These are phyloP conservation scores for Hofmannophila pseudospretella DNA, from an alignment of 2,888 invertebrate species.

Conservation along the genomic window DNA sequence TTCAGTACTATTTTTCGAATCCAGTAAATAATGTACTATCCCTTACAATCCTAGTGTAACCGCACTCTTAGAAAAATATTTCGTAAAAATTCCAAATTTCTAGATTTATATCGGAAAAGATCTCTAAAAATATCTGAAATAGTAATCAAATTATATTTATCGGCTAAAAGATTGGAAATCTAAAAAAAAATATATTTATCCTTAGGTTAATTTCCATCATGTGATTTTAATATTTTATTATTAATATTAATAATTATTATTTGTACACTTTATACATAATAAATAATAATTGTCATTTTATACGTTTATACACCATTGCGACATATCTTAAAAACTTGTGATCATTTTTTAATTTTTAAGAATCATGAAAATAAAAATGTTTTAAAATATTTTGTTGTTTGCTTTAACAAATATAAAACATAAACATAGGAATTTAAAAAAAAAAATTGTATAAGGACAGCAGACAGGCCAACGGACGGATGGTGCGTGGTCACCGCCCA, in stretches of 20 bases:
- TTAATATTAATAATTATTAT: too few species aligned
- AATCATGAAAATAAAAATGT: neutral
- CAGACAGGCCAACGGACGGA: too few species aligned
- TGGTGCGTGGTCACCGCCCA: too few species aligned
- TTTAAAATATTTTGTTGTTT: neutral
- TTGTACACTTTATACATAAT: slow-evolving; percentile 7
- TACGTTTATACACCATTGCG: neutral
- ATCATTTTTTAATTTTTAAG: slow-evolving; percentile 6
- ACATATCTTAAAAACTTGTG: slow-evolving; percentile 9
- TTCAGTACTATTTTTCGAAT: too few species aligned
- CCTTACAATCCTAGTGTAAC: too few species aligned
- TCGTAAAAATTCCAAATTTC: neutral
- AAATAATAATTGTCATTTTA: slow-evolving; percentile 10
- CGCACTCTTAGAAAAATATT: too few species aligned
- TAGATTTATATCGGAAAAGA: neutral
- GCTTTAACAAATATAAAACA: too few species aligned
- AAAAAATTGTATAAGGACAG: too few species aligned
- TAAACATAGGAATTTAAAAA: too few species aligned
- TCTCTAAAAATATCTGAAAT: neutral
- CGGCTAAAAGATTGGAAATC: neutral
- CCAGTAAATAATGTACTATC: too few species aligned
- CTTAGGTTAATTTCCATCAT: slow-evolving; percentile 2
- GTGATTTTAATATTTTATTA: slow-evolving; percentile 8
- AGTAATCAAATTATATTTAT: slow-evolving; percentile 1
- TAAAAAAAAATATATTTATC: slow-evolving; percentile 1